Evolutionary conservation across 2,113 vertebrate genomes (phyloP).

Genomic region (Marcusenius ussheri): DNA sequence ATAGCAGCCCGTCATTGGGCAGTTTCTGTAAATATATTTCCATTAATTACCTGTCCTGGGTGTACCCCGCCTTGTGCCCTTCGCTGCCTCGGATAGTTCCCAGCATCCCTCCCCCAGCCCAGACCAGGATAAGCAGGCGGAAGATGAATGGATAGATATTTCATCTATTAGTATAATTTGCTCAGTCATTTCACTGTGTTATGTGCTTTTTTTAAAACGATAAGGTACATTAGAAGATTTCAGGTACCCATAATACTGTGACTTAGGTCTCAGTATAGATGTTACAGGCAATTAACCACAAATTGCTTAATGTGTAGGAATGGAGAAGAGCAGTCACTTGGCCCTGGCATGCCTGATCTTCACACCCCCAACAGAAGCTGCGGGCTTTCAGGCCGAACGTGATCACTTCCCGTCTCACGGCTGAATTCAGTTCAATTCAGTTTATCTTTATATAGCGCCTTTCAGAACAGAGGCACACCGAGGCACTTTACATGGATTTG

Average conservation of each 20-base stretch:
- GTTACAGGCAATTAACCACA: neutral
- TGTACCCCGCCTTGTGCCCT: neutral
- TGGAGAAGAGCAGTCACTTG: neutral
- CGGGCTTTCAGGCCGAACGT: neutral
- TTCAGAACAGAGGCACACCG: neutral
- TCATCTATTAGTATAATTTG: neutral
- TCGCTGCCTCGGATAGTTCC: neutral
- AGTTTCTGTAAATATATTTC: neutral
- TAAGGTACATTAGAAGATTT: neutral
- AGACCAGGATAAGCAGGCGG: neutral
- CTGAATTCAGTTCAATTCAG: neutral
- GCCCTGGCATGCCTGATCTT: neutral
- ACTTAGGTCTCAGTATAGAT: neutral
- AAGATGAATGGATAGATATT: neutral
- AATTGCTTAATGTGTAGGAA: neutral
- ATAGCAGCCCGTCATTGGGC: neutral
- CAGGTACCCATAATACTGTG: slow-evolving; percentile 1
- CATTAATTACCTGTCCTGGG: neutral
- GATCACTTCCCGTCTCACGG: neutral
- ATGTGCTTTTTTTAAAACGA: neutral
- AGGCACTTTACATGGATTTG: neutral
- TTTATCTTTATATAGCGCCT: neutral
- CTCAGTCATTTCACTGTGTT: neutral
- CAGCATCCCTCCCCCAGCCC: neutral
- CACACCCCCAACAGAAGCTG: neutral